Evolutionary conservation across 2,888 invertebrate genomes (phyloP), one percentile per base, ranked within the genome.

Genomic region (Agrenia bidenticulata): DNA sequence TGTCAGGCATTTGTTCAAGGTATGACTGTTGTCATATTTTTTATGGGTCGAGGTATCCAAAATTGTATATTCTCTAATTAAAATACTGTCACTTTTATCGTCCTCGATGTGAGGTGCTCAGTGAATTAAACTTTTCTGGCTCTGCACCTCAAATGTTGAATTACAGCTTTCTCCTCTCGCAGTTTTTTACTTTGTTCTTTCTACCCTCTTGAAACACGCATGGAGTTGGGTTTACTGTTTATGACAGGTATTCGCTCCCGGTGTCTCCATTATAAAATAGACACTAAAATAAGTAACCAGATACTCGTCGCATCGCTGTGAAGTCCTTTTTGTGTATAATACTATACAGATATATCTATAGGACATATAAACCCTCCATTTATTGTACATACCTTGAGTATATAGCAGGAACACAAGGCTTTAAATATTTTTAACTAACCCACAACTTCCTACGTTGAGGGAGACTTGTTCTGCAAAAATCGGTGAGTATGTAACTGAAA

Each of bases 301-400:
- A 56, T 50, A 64, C 64, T 64, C 64, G 64, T 64, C 64, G 64
- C 64, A 32, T 32, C 32, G 64, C 64, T 64, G 64, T 64, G 64
- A 64, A 56, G 56, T 49, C 54, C 42, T 17, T 24, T 23, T 61
- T 51, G 51, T 51, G 37, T 37, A 17, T 9, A 45, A 45, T 45
- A 17, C 4, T 5, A 17, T 15, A 17, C 4, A 45, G 7, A 19
- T 45, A 15, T 17, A 45, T 15, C n/a, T 15, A 15, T 9, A 39
- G 15, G 9, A 39, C 15, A 11, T 15, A 39, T 15, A 39, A 39
- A 19, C 45, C 45, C n/a, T 45, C 5, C 19, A 5, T 32, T 32
- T 11, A 32, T 32, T 32, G 11, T 32, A 32, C 11, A 32, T 32
- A n/a, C n/a, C n/a, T n/a, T n/a, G n/a, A n/a, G n/a, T n/a, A n/a